A percentile compares a stretch with the other conserved stretches of the same genome.
Conservation (phyloP, 2,888 invertebrate species). For the Drosophila tanythrix region DNA sequence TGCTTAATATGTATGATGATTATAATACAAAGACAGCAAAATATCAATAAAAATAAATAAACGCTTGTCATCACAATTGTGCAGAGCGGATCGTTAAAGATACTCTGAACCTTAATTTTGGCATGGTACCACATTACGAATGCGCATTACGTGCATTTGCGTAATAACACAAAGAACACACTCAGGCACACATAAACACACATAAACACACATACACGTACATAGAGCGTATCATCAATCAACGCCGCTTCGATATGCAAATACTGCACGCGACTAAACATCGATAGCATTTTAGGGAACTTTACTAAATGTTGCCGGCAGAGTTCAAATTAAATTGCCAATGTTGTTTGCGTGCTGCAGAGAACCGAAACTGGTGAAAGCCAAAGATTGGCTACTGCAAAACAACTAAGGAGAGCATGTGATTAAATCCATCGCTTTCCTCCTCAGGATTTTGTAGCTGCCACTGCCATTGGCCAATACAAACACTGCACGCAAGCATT, state of each 20-base stretch:
- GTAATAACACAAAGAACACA: slow-evolving; percentile 9
- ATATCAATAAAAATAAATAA: not conserved
- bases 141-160: slow-evolving; percentile 70
- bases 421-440: slow-evolving; percentile 19
- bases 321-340: slow-evolving; percentile 39
- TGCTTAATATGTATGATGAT: not conserved
- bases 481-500: slow-evolving; percentile 59
- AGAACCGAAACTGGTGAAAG: slow-evolving; percentile 8
- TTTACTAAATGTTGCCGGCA: slow-evolving; percentile 17
- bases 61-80: slow-evolving; percentile 40
- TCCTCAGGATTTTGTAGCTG: not conserved
- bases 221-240: slow-evolving; percentile 57
- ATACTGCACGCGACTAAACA: slow-evolving; percentile 57
- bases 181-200: slow-evolving; percentile 10
- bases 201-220: slow-evolving; percentile 4
- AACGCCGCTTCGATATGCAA: slow-evolving; percentile 65
- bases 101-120: slow-evolving; percentile 7
- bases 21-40: not conserved
- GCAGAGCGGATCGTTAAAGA: slow-evolving; percentile 24
- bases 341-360: slow-evolving; percentile 55
- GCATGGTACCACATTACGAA: slow-evolving; percentile 64
- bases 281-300: slow-evolving; percentile 35
- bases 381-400: slow-evolving; percentile 35
- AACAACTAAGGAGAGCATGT: slow-evolving; percentile 6
- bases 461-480: not conserved